phyloP scores from a whole-genome alignment of 2,113 vertebrate species.

The Scomber japonicus region DNA sequence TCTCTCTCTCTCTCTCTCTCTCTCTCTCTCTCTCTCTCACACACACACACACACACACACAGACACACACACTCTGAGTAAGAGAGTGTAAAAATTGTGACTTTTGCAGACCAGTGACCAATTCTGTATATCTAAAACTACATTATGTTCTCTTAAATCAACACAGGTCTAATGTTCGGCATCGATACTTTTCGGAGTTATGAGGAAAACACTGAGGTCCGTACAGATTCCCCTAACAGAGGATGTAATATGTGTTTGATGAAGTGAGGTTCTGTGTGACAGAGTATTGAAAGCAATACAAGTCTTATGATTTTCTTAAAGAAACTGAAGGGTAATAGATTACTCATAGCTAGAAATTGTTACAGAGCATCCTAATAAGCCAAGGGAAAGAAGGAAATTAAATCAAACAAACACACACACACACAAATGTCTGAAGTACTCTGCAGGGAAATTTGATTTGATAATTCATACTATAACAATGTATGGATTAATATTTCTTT shows the following conservation, averaged over 20 bases:
- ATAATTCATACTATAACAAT: neutral
- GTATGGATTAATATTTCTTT: too few relatives aligned
- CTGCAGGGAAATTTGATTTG: neutral
- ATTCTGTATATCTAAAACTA: constrained; percentile 40
- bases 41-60: constrained; percentile 1
- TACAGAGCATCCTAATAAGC: neutral
- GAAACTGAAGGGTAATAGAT: neutral
- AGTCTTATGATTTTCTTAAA: constrained; percentile 7
- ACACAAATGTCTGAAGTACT: neutral
- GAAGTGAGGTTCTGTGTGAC: constrained; percentile 16
- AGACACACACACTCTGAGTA: neutral
- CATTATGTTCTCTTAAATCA: neutral
- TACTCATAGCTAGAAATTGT: neutral
- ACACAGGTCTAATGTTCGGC: constrained; percentile 1
- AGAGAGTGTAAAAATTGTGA: constrained; percentile 67
- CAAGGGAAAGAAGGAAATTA: neutral
- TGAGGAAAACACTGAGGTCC: constrained; percentile 27
- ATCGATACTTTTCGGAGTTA: constrained; percentile 23
- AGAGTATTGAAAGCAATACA: constrained; percentile 26
- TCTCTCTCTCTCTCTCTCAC: neutral
- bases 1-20: neutral
- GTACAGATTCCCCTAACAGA: constrained; percentile 29
- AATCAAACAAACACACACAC: neutral
- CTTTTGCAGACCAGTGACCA: constrained; percentile 68
- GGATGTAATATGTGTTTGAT: neutral